These are phyloP conservation scores for Drosophila limbata DNA, from an alignment of 2,888 invertebrate genomes.

Conservation along the genomic window DNA sequence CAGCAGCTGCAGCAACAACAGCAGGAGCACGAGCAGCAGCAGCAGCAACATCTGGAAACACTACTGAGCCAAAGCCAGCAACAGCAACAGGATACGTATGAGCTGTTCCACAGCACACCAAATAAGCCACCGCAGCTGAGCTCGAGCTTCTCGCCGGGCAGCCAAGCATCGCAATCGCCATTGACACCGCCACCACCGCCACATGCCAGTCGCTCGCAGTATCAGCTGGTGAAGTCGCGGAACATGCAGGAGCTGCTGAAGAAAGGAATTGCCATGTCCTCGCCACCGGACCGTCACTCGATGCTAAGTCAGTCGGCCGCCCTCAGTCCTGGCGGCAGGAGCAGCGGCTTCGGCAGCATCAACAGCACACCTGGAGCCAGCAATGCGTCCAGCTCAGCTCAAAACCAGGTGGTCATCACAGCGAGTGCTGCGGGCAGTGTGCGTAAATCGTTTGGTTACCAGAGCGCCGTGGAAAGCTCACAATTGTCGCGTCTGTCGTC, in stretches of 20 bases:
- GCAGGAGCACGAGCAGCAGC: conserved; percentile 56
- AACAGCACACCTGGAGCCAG: conserved; percentile 54
- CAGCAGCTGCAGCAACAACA: conserved; percentile 63
- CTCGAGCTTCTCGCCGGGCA: conserved; percentile 68
- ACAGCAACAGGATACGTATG: conserved; percentile 76
- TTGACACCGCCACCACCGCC: conserved; percentile 86
- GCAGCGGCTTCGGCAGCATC: conserved; percentile 84
- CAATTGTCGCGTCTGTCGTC: conserved; percentile 90
- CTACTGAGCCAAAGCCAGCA: conserved; percentile 68
- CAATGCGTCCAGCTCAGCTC: conserved; percentile 36
- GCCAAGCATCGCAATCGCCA: conserved; percentile 87
- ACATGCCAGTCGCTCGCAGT: conserved; percentile 82
- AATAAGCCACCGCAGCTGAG: conserved; percentile 80
- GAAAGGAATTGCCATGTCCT: conserved; percentile 88
- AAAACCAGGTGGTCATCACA: conserved; percentile 55
- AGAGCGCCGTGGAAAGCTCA: conserved; percentile 73
- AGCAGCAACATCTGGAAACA: conserved; percentile 59
- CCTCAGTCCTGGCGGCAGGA: conserved; percentile 83
- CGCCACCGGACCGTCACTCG: conserved; percentile 86
- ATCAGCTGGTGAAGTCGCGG: conserved; percentile 82
- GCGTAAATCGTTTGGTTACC: conserved; percentile 80
- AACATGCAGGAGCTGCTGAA: conserved; percentile 87
- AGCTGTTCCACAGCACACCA: conserved; percentile 85
- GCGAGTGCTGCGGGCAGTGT: conserved; percentile 52
- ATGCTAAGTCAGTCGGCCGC: conserved; percentile 88